phyloP scores from a whole-genome alignment of 2,113 vertebrate species.

The Scomber scombrus region DNA sequence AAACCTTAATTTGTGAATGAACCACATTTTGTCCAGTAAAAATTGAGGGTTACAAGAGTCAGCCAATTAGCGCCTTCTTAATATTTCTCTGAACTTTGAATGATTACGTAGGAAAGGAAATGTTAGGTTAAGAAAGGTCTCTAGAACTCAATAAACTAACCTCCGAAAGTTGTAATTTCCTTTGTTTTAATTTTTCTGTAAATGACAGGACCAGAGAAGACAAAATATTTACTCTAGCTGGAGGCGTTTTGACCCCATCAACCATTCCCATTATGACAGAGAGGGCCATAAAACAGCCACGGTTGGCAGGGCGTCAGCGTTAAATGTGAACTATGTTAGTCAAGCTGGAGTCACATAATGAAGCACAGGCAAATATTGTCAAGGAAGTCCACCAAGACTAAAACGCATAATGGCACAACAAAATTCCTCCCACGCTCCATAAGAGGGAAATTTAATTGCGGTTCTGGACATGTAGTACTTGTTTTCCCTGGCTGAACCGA shows the following conservation, averaged over 20 bases:
- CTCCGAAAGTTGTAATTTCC: neutral
- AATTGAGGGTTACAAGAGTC: neutral
- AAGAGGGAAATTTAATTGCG: conserved; percentile 21
- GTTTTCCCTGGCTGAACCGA: conserved; percentile 13
- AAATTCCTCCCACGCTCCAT: neutral
- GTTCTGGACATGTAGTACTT: conserved; percentile 7
- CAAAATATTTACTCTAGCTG: conserved; percentile 36
- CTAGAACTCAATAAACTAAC: neutral
- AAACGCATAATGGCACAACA: neutral
- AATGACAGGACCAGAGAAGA: conserved; percentile 2
- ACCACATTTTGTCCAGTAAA: too few species aligned
- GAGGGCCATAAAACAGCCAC: conserved; percentile 28
- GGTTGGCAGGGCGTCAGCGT: conserved; percentile 2
- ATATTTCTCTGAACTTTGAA: conserved; percentile 20
- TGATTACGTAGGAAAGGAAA: conserved; percentile 4
- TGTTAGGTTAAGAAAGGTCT: conserved; percentile 2
- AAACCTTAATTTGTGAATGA: neutral
- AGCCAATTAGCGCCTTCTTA: neutral
- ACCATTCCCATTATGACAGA: conserved; percentile 8
- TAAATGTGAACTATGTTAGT: neutral
- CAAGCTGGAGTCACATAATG: conserved; percentile 16
- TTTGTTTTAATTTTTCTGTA: neutral
- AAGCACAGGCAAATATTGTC: conserved; percentile 8
- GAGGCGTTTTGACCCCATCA: conserved; percentile 13
- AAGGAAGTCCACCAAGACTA: conserved; percentile 3